Percentiles rank a stretch among this genome's conserved stretches.
phyloP scores from a whole-genome alignment of 1,140 invertebrate species.

The Lysiphlebus fabarum region DNA sequence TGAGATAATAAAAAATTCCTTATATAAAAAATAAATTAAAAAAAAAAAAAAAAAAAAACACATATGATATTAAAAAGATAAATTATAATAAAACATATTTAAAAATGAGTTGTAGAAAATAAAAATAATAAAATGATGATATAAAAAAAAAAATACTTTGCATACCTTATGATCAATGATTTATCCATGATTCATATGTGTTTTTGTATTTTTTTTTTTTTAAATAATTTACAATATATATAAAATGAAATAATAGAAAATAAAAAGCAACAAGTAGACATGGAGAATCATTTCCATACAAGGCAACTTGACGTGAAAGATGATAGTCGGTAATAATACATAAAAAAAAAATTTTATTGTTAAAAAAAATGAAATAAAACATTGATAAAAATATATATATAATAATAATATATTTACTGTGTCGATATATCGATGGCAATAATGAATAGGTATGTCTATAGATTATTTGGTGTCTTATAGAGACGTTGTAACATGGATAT shows the following conservation, averaged over 20 bases:
- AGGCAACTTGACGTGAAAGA: slow-evolving; percentile 10
- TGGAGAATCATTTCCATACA: slow-evolving; percentile 10
- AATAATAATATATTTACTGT: no score
- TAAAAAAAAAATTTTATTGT: slow-evolving; percentile 2
- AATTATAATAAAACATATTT: background rate
- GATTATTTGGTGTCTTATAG: background rate
- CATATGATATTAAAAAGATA: background rate
- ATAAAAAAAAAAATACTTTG: background rate
- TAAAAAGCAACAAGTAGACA: slow-evolving; percentile 13
- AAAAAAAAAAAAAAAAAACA: background rate
- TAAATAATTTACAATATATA: background rate
- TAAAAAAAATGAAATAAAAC: no score
- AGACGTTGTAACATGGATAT: slow-evolving; percentile 11
- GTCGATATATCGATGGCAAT: slow-evolving; percentile 5
- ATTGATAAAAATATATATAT: no score
- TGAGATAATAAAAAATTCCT: slow-evolving; percentile 37
- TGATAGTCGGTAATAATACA: slow-evolving; percentile 12
- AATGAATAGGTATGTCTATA: background rate
- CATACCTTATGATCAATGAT: slow-evolving; percentile 12
- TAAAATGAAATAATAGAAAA: no score
- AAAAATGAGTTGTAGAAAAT: slow-evolving; percentile 24
- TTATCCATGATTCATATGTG: background rate
- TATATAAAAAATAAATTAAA: background rate
- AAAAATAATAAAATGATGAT: no score
- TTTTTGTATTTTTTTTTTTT: background rate